A percentile compares a stretch with the other conserved stretches of the same genome.
Conservation (phyloP, 2,888 invertebrate genomes). For the Sphinx pinastri region DNA sequence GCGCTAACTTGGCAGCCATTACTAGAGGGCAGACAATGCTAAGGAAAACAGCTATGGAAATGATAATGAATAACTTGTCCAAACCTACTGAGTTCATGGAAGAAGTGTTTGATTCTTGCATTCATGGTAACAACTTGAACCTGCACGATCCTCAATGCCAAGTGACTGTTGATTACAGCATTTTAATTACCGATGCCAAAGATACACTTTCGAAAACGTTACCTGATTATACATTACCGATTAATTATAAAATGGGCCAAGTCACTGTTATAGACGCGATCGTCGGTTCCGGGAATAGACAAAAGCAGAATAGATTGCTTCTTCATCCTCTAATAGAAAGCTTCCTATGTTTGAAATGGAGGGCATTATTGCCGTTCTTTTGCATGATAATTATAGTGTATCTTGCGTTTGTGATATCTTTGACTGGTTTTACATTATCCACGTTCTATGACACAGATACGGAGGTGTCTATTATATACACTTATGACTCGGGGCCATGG, state of each 20-base stretch:
- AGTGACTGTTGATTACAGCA: constrained; percentile 61
- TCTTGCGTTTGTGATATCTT: constrained; percentile 64
- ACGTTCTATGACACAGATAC: constrained; percentile 38
- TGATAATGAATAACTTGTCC: constrained; percentile 62
- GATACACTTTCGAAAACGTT: neutral
- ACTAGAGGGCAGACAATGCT: constrained; percentile 39
- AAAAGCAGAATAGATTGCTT: constrained; percentile 65
- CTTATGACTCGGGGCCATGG: constrained; percentile 32
- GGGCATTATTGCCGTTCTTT: constrained; percentile 71
- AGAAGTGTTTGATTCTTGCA: constrained; percentile 71
- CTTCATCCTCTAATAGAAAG: constrained; percentile 80
- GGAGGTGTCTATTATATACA: constrained; percentile 21
- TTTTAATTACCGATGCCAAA: constrained; percentile 46
- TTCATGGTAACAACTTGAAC: constrained; percentile 64
- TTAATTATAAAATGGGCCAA: constrained; percentile 2
- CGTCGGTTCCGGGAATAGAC: constrained; percentile 25
- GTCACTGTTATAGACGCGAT: constrained; percentile 28
- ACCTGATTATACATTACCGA: too few relatives aligned
- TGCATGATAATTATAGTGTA: constrained; percentile 70
- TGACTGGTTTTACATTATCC: constrained; percentile 62
- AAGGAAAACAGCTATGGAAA: constrained; percentile 54
- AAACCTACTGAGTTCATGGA: constrained; percentile 74
- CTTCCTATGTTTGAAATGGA: constrained; percentile 80
- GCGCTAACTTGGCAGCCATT: constrained; percentile 36
- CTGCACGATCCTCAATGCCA: constrained; percentile 58